Evolutionary conservation across 2,113 vertebrate species (phyloP).

Genomic region (Pristiophorus japonicus): DNA sequence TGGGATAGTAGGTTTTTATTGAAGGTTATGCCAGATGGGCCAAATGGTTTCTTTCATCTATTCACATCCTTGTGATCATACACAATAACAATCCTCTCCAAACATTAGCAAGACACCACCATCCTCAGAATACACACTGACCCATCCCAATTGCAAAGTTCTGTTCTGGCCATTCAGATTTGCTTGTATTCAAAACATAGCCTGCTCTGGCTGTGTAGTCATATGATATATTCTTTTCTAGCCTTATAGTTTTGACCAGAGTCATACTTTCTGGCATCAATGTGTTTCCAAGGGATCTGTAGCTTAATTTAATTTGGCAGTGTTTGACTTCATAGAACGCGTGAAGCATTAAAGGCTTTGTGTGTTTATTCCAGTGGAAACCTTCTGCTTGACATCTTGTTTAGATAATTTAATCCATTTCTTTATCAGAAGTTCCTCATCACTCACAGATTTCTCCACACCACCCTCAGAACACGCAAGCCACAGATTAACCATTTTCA

Average conservation of each 20-base stretch:
- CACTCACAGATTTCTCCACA: neutral
- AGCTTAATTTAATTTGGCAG: slow-evolving; percentile 1
- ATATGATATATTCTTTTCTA: neutral
- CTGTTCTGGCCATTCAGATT: neutral
- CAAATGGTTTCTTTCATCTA: neutral
- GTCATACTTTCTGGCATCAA: neutral
- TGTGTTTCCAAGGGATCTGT: neutral
- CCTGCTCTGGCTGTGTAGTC: neutral
- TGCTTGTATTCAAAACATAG: neutral
- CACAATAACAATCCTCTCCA: neutral
- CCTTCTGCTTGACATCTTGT: slow-evolving; percentile 7
- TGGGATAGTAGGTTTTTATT: neutral
- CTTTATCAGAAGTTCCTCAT: slow-evolving; percentile 9
- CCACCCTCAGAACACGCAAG: slow-evolving; percentile 12
- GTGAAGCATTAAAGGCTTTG: slow-evolving; percentile 1
- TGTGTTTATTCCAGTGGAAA: slow-evolving; percentile 17
- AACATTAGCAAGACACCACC: neutral
- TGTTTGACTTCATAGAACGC: neutral
- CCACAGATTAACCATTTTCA: slow-evolving; percentile 2
- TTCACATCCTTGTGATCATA: neutral
- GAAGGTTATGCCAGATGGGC: neutral
- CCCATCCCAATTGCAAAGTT: neutral
- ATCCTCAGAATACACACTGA: neutral
- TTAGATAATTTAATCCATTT: slow-evolving; percentile 16
- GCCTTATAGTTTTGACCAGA: neutral